Evolutionary conservation across 2,113 vertebrate genomes (phyloP).

Genomic region (Lepus timidus): DNA sequence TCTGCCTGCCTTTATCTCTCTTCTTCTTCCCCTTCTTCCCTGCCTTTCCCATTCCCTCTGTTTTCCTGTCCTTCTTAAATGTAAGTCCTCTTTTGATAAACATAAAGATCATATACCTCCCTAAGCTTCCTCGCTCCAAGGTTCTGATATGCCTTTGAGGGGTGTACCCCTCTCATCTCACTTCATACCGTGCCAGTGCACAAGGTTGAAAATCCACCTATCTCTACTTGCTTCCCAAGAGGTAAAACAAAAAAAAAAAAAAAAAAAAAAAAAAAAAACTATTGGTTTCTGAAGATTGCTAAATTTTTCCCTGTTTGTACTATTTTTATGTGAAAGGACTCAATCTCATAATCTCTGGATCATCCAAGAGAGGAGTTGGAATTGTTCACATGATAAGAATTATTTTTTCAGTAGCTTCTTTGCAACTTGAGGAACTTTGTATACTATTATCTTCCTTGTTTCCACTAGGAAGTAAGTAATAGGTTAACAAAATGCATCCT

Average conservation of each 20-base stretch:
- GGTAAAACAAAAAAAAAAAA: not conserved
- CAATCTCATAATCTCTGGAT: not conserved
- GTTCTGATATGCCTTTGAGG: not conserved
- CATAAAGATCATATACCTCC: not conserved
- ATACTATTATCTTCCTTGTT: not conserved
- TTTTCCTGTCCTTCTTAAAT: not conserved
- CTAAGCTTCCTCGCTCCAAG: not conserved
- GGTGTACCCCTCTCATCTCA: accelerated
- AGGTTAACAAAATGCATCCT: not conserved
- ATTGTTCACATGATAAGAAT: not conserved
- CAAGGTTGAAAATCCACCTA: not conserved
- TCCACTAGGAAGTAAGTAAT: not conserved
- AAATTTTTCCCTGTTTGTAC: not conserved
- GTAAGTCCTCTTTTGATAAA: not conserved
- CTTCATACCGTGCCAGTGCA: not conserved
- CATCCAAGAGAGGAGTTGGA: not conserved
- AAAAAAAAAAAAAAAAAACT: not conserved
- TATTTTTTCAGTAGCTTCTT: not conserved
- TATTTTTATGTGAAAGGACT: not conserved
- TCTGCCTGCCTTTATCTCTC: not conserved
- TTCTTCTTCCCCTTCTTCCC: not conserved
- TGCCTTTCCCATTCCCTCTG: too few relatives aligned
- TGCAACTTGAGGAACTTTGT: not conserved
- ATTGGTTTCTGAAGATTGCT: not conserved
- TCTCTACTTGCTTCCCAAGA: not conserved